phyloP scores from a whole-genome alignment of 2,113 vertebrate species.

The Pelodiscus sinensis region DNA sequence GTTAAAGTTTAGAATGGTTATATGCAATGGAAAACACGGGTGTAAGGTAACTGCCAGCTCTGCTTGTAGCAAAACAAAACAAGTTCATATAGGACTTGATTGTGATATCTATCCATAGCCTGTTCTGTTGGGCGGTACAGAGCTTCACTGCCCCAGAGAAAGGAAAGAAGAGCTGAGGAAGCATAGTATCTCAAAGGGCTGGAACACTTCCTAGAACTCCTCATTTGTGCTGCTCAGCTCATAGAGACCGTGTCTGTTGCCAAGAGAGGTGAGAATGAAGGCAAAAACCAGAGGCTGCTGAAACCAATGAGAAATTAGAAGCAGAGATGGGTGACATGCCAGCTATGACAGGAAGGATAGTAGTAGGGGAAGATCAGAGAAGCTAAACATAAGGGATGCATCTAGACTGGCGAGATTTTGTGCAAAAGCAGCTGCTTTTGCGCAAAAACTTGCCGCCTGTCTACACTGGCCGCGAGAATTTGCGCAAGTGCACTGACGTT shows the following conservation, averaged over 20 bases:
- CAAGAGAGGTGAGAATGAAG: neutral
- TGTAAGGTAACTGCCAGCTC: neutral
- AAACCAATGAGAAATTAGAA: neutral
- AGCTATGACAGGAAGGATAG: neutral
- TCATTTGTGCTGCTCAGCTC: neutral
- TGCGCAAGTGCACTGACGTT: no score
- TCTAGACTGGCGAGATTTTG: no score
- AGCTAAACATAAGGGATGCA: neutral
- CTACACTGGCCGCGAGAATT: no score
- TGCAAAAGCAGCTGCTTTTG: no score
- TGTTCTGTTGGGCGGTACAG: neutral
- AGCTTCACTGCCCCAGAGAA: neutral
- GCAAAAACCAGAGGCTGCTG: neutral
- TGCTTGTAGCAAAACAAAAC: neutral
- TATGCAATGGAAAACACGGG: neutral
- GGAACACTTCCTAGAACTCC: neutral
- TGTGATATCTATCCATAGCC: neutral
- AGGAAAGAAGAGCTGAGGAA: neutral
- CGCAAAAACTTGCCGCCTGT: no score
- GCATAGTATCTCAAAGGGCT: neutral
- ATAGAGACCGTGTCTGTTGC: neutral
- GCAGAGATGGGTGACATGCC: neutral
- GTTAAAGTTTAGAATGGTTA: neutral
- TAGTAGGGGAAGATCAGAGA: neutral
- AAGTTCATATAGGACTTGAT: neutral